Evolutionary conservation across 2,113 vertebrate species (phyloP).

Genomic region (Petaurus breviceps): DNA sequence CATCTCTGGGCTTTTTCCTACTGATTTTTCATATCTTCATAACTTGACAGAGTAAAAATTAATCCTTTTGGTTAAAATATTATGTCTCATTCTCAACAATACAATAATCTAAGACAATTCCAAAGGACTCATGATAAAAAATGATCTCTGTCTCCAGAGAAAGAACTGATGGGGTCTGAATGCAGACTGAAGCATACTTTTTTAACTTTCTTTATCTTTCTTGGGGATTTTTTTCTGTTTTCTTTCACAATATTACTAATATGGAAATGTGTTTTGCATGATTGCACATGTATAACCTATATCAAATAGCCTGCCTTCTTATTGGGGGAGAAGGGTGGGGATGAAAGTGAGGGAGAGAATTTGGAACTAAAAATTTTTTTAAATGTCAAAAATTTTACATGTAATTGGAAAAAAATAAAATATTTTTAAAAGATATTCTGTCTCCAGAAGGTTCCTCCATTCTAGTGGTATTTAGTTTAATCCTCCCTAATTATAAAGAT

Average conservation of each 20-base stretch:
- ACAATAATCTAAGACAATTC: not conserved
- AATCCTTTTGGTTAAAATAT: not conserved
- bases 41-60: not conserved
- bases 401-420: not conserved
- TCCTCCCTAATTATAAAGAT: not conserved
- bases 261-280: not conserved
- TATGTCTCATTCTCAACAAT: not conserved
- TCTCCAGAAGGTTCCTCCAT: not conserved
- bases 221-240: not conserved
- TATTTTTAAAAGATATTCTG: not conserved
- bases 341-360: not conserved
- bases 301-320: not conserved
- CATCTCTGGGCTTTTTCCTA: not conserved
- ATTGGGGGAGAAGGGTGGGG: not conserved
- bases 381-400: not conserved
- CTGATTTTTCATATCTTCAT: not conserved
- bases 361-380: not conserved
- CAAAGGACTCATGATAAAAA: not conserved
- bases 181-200: not conserved
- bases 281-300: not conserved
- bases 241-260: not conserved
- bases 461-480: not conserved
- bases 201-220: not conserved
- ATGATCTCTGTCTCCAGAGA: not conserved
- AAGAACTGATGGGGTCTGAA: not conserved